These are phyloP conservation scores for Chymomyza fuscimana DNA, from an alignment of 2,888 invertebrate species.

Conservation along the genomic window DNA sequence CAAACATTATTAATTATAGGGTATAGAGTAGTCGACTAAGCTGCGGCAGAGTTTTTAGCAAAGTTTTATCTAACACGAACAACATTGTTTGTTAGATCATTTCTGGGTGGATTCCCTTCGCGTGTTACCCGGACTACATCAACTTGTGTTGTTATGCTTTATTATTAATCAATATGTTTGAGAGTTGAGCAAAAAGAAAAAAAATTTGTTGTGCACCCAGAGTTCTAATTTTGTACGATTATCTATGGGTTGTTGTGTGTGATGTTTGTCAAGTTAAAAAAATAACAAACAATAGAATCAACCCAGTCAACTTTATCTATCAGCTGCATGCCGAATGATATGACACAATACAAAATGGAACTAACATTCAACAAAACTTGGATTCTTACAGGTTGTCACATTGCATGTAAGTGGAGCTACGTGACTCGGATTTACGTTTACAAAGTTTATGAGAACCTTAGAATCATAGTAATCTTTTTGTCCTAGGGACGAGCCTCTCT, in stretches of 20 bases:
- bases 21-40: background rate
- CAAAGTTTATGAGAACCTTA: background rate
- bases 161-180: background rate
- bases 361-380: background rate
- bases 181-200: background rate
- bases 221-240: constrained; percentile 14
- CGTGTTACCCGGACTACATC: background rate
- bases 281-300: constrained; percentile 8
- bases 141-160: background rate
- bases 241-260: constrained; percentile 12
- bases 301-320: constrained; percentile 29
- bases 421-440: background rate
- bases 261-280: constrained; percentile 9
- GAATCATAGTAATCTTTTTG: background rate
- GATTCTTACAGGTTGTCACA: background rate
- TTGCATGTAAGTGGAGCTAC: background rate
- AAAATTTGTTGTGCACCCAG: background rate
- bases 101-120: background rate
- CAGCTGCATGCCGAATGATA: constrained; percentile 34
- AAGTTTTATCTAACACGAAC: background rate
- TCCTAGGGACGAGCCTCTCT: background rate
- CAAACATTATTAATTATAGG: background rate
- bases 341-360: constrained; percentile 8
- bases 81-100: background rate
- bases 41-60: background rate